A percentile compares a stretch with the other conserved stretches of the same genome.
Evolutionary conservation across 2,113 vertebrate genomes (phyloP).

Genomic region (Mus pahari): DNA sequence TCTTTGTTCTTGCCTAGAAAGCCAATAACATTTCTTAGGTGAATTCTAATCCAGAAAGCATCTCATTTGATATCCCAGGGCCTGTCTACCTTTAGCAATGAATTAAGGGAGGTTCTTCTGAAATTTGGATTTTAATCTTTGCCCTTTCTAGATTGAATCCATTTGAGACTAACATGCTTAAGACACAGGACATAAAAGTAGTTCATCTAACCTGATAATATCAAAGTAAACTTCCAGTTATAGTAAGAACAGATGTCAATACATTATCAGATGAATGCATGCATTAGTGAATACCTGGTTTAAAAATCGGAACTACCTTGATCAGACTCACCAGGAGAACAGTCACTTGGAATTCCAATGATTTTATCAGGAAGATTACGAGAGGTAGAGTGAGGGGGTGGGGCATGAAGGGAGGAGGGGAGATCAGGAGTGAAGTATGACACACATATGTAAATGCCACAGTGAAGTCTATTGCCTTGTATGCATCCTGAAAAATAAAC

Average conservation of each 20-base stretch:
- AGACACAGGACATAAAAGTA: constrained; percentile 25
- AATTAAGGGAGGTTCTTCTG: constrained; percentile 15
- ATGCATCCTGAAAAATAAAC: not conserved
- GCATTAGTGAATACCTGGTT: not conserved
- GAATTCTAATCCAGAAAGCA: constrained; percentile 52
- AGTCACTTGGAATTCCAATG: constrained; percentile 8
- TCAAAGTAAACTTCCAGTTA: constrained; percentile 39
- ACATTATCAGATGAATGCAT: constrained; percentile 26
- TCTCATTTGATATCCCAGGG: not conserved
- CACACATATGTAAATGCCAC: not conserved
- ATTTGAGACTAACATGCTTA: constrained; percentile 22
- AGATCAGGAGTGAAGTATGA: not conserved
- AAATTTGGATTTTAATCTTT: constrained; percentile 39
- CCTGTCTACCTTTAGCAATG: not conserved
- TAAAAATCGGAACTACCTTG: constrained; percentile 20
- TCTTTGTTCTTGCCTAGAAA: constrained; percentile 50
- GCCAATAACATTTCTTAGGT: constrained; percentile 31
- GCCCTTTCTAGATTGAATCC: constrained; percentile 9
- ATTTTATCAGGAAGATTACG: not conserved
- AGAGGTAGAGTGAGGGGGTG: no score
- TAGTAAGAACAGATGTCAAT: not conserved
- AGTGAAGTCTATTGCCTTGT: not conserved
- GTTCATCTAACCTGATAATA: not conserved
- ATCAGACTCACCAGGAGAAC: not conserved
- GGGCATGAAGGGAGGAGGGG: not conserved